These are phyloP conservation scores for Sula dactylatra DNA, from an alignment of 2,113 vertebrate species.

Conservation along the genomic window DNA sequence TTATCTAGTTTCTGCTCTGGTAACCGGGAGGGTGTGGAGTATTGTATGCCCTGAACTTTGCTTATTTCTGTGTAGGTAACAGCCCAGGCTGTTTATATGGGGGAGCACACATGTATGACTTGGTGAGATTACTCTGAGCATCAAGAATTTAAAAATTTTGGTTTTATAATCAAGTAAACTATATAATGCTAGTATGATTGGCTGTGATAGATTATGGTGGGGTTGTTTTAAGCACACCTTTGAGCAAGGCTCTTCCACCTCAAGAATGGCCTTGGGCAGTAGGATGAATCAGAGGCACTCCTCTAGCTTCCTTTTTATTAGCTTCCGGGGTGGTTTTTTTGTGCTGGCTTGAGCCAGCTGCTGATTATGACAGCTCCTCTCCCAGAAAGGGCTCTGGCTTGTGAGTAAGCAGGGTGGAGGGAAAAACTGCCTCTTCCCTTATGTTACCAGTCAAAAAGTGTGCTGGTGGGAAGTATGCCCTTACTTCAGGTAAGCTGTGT, in stretches of 20 bases:
- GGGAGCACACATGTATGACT: fast-evolving
- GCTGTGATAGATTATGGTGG: neutral
- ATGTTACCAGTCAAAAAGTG: fast-evolving
- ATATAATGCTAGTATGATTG: fast-evolving
- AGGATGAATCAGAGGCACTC: slow-evolving; percentile 31
- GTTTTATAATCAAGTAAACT: neutral
- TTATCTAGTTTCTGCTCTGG: slow-evolving; percentile 28
- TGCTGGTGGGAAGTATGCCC: fast-evolving
- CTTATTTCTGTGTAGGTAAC: neutral
- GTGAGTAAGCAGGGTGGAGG: neutral
- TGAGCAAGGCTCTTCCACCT: neutral
- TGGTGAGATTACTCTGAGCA: neutral
- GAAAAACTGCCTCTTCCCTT: neutral
- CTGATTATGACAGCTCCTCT: neutral
- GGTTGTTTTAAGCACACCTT: neutral
- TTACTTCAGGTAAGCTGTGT: neutral
- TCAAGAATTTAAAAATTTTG: neutral
- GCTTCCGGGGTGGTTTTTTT: slow-evolving; percentile 24
- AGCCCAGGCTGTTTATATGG: fast-evolving
- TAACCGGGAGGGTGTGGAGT: slow-evolving; percentile 11
- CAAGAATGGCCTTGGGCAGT: neutral
- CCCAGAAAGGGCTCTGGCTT: neutral
- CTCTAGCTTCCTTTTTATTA: neutral
- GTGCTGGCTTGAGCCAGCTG: neutral
- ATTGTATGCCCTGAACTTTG: slow-evolving; percentile 24